Conservation (phyloP, 2,888 invertebrate species). For the Drosophila nigricruria region DNA sequence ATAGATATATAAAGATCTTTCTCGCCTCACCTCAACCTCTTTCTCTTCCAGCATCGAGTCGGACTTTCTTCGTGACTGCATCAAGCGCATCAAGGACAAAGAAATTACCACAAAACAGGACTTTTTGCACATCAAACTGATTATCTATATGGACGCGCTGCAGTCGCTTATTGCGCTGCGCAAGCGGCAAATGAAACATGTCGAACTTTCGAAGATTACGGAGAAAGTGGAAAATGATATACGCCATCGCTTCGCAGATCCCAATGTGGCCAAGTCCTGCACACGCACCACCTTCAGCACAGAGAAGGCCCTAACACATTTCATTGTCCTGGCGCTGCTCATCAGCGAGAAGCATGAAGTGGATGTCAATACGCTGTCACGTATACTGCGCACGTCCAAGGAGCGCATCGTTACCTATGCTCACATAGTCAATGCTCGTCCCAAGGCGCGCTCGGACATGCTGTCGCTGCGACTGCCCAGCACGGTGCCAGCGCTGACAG, state of each 20-base stretch:
- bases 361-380: constrained; percentile 66
- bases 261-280: constrained; percentile 55
- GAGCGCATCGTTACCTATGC: constrained; percentile 77
- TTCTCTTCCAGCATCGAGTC: constrained; percentile 75
- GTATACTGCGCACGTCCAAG: constrained; percentile 74
- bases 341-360: constrained; percentile 76
- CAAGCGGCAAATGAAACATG: constrained; percentile 60
- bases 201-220: constrained; percentile 80
- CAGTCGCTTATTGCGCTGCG: constrained; percentile 74
- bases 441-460: constrained; percentile 57
- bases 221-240: constrained; percentile 84
- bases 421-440: constrained; percentile 73
- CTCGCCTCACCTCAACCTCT: not conserved
- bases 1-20: not conserved
- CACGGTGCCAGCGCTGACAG: constrained; percentile 62
- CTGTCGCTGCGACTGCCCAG: constrained; percentile 76
- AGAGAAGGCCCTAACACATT: constrained; percentile 83
- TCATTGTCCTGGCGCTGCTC: constrained; percentile 80
- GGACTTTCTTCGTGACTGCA: constrained; percentile 68
- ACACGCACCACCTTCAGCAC: constrained; percentile 72
- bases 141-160: constrained; percentile 83
- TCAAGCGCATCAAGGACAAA: constrained; percentile 67
- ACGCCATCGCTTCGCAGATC: constrained; percentile 79
- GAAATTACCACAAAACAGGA: constrained; percentile 51
- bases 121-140: constrained; percentile 75